Evolutionary conservation across 1,140 invertebrate species (phyloP), one percentile per base, ranked within the genome.

Genomic region (Caenorhabditis remanei): DNA sequence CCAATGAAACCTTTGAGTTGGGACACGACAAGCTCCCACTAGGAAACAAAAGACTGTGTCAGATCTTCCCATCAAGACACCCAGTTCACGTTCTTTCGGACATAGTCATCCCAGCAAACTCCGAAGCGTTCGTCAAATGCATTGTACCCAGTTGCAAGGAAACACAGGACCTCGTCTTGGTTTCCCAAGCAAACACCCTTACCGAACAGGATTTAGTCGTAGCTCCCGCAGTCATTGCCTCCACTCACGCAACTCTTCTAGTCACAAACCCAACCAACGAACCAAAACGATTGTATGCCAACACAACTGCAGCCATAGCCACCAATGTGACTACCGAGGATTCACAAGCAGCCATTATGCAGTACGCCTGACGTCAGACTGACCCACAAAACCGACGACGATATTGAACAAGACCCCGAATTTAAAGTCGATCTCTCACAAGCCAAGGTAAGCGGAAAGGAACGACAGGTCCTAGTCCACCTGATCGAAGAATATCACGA

Each of bases 201-300:
- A 50, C 48, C n/a, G n/a, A n/a, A n/a, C n/a, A n/a, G 43, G 65
- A 71, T 8, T 41, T 71, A 2, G 8, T 46, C 16, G 41, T 71
- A 2, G 65, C 65, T 41, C 61, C 65, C 13, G 13, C 65, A 13
- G 65, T 71, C 14, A 43, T 71, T 14, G 4, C 65, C 4, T 14
- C 9, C 3, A 14, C 11, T 5, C 16, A 43, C 65, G 9, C 41
- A 71, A 11, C 14, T 41, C 2, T 71, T 13, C 41, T 71, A 13
- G 14, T 71, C 2, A 71, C 65, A 8, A 71, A 46, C 41, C 65
- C 65, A 14, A 71, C 65, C 19, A 71, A 71, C 19, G 65, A 71
- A 21, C 65, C 65, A 16, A 71, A 71, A n/a, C 41, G 14, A 14
- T 41, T 71, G 2, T 71, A 71, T 14, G 65, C 65, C 14, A 71